Evolutionary conservation across 2,888 invertebrate species (phyloP).

Genomic region (Eueremaeus valkanovi): DNA sequence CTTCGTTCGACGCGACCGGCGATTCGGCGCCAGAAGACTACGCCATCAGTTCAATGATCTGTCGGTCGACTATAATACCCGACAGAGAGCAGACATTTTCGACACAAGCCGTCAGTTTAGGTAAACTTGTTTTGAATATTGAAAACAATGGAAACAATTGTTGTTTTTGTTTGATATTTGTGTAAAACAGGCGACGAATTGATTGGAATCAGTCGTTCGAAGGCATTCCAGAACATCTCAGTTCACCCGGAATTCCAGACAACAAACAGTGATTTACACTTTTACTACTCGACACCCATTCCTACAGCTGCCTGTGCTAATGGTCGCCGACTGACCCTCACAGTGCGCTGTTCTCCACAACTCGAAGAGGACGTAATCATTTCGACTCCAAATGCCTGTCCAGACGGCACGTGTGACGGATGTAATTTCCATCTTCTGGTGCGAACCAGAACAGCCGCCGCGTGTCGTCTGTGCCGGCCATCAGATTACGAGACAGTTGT

Average conservation of each 20-base stretch:
- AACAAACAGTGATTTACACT: conserved; percentile 26
- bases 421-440: conserved; percentile 60
- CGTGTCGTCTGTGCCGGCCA: conserved; percentile 58
- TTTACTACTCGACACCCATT: conserved; percentile 47
- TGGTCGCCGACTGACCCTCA: conserved; percentile 58
- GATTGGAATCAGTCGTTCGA: conserved; percentile 31
- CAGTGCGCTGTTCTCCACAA: conserved; percentile 57
- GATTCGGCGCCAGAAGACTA: background rate
- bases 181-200: conserved; percentile 39
- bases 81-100: conserved; percentile 43
- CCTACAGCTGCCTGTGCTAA: conserved; percentile 56
- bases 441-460: conserved; percentile 55
- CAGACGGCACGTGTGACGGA: conserved; percentile 62
- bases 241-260: conserved; percentile 39
- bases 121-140: background rate
- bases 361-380: conserved; percentile 48
- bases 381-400: conserved; percentile 55
- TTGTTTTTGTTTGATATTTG: background rate
- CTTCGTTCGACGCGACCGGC: conserved; percentile 44
- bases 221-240: conserved; percentile 34
- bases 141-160: background rate
- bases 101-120: conserved; percentile 39
- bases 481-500: conserved; percentile 54
- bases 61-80: conserved; percentile 54
- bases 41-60: conserved; percentile 49